Percentiles rank a stretch among this genome's conserved stretches.
phyloP scores from a whole-genome alignment of 2,113 vertebrate genomes.

The Casuarius casuarius region DNA sequence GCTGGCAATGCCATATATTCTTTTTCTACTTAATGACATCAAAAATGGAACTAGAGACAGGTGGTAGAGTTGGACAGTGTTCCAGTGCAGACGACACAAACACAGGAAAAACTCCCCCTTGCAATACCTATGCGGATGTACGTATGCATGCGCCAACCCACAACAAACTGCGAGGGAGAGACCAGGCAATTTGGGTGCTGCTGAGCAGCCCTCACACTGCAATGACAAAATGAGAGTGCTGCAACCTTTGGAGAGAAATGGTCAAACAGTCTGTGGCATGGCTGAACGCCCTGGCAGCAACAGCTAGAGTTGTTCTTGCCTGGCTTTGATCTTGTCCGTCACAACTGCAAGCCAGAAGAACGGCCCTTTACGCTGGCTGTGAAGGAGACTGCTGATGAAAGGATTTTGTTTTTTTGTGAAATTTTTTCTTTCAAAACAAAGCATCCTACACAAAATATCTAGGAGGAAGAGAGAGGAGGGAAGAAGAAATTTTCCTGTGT shows the following conservation, averaged over 20 bases:
- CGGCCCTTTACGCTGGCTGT: background rate
- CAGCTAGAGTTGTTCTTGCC: background rate
- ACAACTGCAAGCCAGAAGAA: background rate
- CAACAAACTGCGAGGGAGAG: background rate
- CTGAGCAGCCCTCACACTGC: background rate
- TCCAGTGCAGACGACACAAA: accelerated
- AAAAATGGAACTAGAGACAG: background rate
- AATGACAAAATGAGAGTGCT: background rate
- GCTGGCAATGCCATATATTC: background rate
- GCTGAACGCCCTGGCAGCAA: background rate
- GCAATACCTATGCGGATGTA: background rate
- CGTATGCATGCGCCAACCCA: background rate
- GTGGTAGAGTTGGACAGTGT: accelerated
- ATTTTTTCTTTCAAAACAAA: background rate
- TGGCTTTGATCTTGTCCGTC: background rate
- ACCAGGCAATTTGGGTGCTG: background rate
- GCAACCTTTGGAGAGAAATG: background rate
- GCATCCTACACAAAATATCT: background rate
- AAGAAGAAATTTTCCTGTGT: background rate
- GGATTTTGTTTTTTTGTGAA: background rate
- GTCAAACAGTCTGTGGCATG: background rate
- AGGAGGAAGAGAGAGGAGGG: background rate
- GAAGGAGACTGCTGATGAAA: background rate
- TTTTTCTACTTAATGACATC: slow-evolving; percentile 3
- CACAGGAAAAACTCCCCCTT: background rate